A percentile compares a stretch with the other conserved stretches of the same genome.
These are phyloP conservation scores for Toxotes chatareus DNA, from an alignment of 2,113 vertebrate genomes.

Conservation along the genomic window DNA sequence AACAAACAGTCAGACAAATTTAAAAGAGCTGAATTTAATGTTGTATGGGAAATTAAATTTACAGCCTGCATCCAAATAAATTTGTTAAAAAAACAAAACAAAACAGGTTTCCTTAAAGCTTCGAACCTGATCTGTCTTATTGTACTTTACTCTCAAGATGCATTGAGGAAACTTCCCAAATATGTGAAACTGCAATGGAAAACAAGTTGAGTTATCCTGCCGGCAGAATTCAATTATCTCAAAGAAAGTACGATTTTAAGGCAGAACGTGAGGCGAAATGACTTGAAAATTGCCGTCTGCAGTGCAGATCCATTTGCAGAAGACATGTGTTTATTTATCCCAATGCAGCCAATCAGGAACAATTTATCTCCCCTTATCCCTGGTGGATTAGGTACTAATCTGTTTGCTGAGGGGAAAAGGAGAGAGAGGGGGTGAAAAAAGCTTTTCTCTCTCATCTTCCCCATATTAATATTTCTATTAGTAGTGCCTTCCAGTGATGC, in stretches of 20 bases:
- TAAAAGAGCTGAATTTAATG: conserved; percentile 28
- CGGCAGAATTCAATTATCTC: conserved; percentile 58
- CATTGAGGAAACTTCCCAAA: conserved; percentile 14
- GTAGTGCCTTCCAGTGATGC: conserved; percentile 65
- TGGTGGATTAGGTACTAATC: conserved; percentile 79
- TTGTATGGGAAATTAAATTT: conserved; percentile 4
- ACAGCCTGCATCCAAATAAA: background rate
- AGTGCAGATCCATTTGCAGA: conserved; percentile 52
- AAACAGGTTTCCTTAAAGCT: background rate
- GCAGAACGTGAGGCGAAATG: conserved; percentile 25
- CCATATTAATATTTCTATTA: conserved; percentile 79
- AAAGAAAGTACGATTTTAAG: conserved; percentile 24
- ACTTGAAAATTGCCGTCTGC: conserved; percentile 48
- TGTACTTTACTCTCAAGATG: conserved; percentile 12
- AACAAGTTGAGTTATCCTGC: conserved; percentile 17
- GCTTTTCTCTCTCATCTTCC: conserved; percentile 65
- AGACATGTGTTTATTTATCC: conserved; percentile 74
- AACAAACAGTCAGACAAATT: background rate
- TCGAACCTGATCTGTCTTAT: background rate
- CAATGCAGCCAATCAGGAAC: conserved; percentile 72
- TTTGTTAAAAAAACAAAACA: background rate
- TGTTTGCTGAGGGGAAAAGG: conserved; percentile 72
- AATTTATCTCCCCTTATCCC: conserved; percentile 74
- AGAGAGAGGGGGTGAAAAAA: conserved; percentile 50
- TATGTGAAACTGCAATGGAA: conserved; percentile 15